phyloP scores from a whole-genome alignment of 2,113 vertebrate genomes.

The Phaethornis superciliosus region DNA sequence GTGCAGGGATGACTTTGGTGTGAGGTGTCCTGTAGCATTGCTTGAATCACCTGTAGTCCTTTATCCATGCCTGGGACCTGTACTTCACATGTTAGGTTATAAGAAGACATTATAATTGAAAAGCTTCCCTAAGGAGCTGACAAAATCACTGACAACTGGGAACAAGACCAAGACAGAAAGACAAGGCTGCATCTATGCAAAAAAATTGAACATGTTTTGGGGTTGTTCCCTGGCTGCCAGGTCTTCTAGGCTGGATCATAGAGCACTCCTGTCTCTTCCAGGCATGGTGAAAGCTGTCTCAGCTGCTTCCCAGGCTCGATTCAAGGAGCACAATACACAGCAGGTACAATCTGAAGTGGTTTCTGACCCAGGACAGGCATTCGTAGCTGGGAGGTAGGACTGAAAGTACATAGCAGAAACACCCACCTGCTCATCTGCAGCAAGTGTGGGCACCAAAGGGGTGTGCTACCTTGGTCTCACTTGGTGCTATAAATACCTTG shows the following conservation, averaged over 20 bases:
- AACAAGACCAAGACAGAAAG: neutral
- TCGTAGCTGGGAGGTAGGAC: neutral
- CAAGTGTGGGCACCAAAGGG: accelerated
- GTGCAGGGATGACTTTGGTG: neutral
- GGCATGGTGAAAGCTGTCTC: neutral
- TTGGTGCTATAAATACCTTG: neutral
- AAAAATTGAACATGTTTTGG: neutral
- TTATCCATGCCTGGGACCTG: neutral
- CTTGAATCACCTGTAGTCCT: neutral
- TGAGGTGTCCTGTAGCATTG: neutral
- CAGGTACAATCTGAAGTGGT: neutral
- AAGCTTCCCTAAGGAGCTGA: neutral
- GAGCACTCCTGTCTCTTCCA: neutral
- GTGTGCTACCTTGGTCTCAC: neutral
- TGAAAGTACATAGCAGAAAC: neutral
- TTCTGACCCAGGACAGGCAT: neutral
- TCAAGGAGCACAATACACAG: neutral
- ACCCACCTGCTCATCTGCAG: neutral
- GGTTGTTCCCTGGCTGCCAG: neutral
- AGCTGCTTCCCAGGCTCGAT: neutral
- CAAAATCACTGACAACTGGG: neutral
- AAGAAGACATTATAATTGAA: neutral
- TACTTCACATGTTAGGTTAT: neutral
- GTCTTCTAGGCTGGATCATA: neutral
- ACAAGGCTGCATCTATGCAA: neutral